Conservation (phyloP, 2,113 vertebrate species). For the Gorsachius goisagi region DNA sequence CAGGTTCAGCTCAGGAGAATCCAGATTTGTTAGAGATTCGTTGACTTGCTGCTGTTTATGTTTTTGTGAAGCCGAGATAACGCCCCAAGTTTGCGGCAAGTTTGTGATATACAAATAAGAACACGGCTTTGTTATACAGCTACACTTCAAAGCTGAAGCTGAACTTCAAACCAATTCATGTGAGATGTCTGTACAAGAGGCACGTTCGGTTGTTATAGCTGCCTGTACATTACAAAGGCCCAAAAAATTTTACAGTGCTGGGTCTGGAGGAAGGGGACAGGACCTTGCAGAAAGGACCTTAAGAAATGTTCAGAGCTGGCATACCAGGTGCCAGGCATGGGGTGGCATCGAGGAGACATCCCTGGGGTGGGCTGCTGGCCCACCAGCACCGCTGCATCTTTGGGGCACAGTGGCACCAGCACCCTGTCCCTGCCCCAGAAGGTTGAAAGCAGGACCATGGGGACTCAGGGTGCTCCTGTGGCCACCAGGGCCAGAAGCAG, state of each 20-base stretch:
- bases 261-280: not conserved
- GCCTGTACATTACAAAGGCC: not conserved
- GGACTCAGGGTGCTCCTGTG: not conserved
- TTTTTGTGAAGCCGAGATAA: not conserved
- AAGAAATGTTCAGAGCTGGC: accelerated
- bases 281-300: accelerated
- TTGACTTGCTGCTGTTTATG: not conserved
- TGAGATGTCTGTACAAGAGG: accelerated
- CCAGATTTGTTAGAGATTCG: not conserved
- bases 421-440: not conserved
- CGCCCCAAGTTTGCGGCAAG: not conserved
- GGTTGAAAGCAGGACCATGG: not conserved
- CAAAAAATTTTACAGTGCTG: accelerated
- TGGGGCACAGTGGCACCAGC: not conserved
- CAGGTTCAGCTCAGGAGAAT: not conserved
- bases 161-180: not conserved
- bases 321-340: accelerated
- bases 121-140: accelerated
- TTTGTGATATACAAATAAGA: not conserved
- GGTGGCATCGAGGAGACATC: not conserved
- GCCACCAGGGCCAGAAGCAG: not conserved
- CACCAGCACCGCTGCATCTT: not conserved
- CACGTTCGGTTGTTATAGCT: accelerated
- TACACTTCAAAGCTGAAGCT: not conserved
- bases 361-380: not conserved